Evolutionary conservation across 2,113 vertebrate species (phyloP), one percentile per base, ranked within the genome.

Genomic region (Eulacestoma nigropectus): DNA sequence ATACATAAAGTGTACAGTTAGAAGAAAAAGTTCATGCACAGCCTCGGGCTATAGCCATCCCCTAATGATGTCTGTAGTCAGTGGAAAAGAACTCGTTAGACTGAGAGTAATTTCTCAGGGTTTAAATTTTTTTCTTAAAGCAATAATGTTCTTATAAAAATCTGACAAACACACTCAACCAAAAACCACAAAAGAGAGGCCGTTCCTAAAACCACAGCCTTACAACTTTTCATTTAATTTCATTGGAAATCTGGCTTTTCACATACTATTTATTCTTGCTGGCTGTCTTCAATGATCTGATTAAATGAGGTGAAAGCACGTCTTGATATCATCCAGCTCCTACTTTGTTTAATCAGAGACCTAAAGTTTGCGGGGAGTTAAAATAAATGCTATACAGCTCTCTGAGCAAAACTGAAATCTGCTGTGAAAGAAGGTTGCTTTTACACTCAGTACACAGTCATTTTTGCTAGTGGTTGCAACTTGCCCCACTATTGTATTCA

Each of bases 1-100:
- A 99, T 99, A 99, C 98, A 99, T 99, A 99, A 99, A 99, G 99
- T 99, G 99, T 99, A 99, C 99, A 99, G 99, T 99, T 99, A 99
- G 98, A 99, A 99, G 99, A 99, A 99, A 99, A 98, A 99, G 98
- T 99, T 99, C 98, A 99, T 98, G 98, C 97, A 98, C 98, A 98
- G 99, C 99, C 99, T 83, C 97, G 14, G 99, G 99, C 99, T 98
- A 99, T 97, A 99, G 98, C 98, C 98, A 98, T 98, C 98, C 98
- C 98, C 98, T 99, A 99, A 99, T 99, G 99, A 99, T 99, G 98
- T 99, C 99, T 99, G 98, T 98, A 99, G 98, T 98, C 98, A 98
- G 98, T 97, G 98, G 98, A 98, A 98, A 98, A 99, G 98, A 98
- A 98, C 98, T 99, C 98, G 98, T 99, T 99, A 99, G 98, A 98